Evolutionary conservation across 53 echinoderm and acorn worm genomes (phyloP).

Genomic region (Patiria pectinifera): DNA sequence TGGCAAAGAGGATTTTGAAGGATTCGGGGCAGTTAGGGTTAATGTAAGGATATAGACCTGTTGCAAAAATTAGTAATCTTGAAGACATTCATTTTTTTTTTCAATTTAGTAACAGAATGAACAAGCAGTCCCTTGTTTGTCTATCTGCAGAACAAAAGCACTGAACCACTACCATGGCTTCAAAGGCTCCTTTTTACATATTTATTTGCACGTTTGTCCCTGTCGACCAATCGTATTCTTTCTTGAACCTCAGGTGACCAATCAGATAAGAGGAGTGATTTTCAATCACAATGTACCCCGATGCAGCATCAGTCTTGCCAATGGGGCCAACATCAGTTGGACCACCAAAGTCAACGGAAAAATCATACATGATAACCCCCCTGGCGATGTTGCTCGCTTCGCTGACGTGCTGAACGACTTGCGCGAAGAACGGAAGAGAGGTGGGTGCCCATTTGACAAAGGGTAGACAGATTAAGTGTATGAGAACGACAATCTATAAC

Average conservation of each 20-base stretch:
- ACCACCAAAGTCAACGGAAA: not conserved
- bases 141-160: no score
- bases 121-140: no score
- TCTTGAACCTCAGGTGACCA: slow-evolving; percentile 31
- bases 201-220: no score
- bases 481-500: no score
- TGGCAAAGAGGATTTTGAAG: no score
- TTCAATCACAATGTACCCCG: slow-evolving; percentile 12
- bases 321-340: slow-evolving; percentile 46
- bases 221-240: not conserved
- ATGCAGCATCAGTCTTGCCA: slow-evolving; percentile 21
- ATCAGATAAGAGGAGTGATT: slow-evolving; percentile 44
- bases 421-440: slow-evolving; percentile 13
- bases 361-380: not conserved
- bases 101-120: not conserved
- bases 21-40: no score
- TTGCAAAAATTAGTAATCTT: no score
- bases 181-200: no score
- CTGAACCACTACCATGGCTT: no score
- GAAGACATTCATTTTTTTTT: no score
- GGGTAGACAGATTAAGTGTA: no score
- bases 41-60: no score
- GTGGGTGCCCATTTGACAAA: not conserved
- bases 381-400: not conserved
- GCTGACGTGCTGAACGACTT: not conserved